phyloP scores from a whole-genome alignment of 2,888 invertebrate genomes.

The Volucella inanis region DNA sequence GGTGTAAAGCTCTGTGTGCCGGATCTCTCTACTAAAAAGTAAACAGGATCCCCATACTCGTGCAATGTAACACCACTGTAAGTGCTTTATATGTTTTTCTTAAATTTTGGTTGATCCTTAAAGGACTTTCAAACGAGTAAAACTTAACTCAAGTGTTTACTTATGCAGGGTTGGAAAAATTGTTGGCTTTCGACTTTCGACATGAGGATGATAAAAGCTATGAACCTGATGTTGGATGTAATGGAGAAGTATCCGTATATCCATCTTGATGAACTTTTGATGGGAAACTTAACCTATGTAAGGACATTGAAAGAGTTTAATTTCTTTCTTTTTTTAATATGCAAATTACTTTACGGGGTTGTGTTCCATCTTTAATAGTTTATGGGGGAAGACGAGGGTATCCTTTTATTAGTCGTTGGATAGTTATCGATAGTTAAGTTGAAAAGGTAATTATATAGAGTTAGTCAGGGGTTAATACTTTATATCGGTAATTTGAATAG shows the following conservation, averaged over 20 bases:
- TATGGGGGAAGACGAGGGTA: background rate
- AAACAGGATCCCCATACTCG: conserved; percentile 6
- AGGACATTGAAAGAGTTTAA: background rate
- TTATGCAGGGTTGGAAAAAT: conserved; percentile 16
- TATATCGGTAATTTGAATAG: background rate
- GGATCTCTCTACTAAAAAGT: conserved; percentile 28
- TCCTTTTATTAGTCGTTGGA: background rate
- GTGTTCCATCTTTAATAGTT: background rate
- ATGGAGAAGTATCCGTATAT: background rate
- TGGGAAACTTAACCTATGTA: conserved; percentile 20
- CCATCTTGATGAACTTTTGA: conserved; percentile 14
- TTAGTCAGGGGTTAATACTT: background rate
- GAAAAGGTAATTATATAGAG: conserved; percentile 16
- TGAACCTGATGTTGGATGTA: background rate
- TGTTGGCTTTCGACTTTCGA: conserved; percentile 2
- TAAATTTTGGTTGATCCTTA: conserved; percentile 43
- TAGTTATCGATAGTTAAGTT: background rate
- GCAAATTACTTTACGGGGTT: background rate
- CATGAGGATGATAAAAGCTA: conserved; percentile 11
- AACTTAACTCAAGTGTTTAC: conserved; percentile 41
- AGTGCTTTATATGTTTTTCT: conserved; percentile 41
- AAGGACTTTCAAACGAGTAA: conserved; percentile 24
- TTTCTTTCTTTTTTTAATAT: background rate
- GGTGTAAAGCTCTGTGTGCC: background rate
- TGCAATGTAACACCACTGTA: background rate